Conservation (phyloP, 2,113 vertebrate species). For the Egretta garzetta region DNA sequence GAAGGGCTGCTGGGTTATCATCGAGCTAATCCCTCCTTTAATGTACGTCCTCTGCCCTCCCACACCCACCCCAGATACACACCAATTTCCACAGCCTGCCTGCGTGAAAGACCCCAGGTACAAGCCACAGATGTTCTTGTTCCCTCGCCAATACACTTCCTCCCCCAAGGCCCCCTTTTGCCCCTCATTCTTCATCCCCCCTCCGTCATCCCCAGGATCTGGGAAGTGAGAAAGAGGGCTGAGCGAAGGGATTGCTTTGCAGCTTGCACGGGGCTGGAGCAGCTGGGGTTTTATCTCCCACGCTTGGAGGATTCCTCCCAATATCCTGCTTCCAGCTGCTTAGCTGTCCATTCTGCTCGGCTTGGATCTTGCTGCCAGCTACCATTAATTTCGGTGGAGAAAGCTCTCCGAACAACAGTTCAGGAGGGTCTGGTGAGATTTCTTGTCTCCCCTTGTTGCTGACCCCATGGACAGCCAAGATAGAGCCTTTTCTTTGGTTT, state of each 20-base stretch:
- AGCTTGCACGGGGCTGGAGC: background rate
- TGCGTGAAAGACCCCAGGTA: background rate
- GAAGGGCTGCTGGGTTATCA: background rate
- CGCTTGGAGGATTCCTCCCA: background rate
- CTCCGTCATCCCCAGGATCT: background rate
- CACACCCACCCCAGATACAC: background rate
- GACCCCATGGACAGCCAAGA: background rate
- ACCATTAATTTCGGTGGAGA: background rate
- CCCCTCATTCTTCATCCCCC: background rate
- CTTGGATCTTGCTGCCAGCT: background rate
- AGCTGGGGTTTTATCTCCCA: conserved; percentile 27
- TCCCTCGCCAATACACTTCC: background rate
- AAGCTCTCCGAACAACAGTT: background rate
- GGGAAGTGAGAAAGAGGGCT: background rate
- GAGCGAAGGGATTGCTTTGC: background rate
- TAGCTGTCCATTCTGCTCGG: background rate
- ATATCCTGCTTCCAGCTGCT: conserved; percentile 17
- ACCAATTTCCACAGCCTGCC: background rate
- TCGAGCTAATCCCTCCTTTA: background rate
- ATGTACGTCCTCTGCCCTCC: background rate
- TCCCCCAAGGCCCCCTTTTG: background rate
- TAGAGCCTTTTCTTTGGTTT: background rate
- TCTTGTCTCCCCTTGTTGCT: background rate
- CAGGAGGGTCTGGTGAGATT: background rate
- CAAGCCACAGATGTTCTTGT: background rate